These are phyloP conservation scores for Dicyrtomina minuta DNA, from an alignment of 2,888 invertebrate species.

Conservation along the genomic window DNA sequence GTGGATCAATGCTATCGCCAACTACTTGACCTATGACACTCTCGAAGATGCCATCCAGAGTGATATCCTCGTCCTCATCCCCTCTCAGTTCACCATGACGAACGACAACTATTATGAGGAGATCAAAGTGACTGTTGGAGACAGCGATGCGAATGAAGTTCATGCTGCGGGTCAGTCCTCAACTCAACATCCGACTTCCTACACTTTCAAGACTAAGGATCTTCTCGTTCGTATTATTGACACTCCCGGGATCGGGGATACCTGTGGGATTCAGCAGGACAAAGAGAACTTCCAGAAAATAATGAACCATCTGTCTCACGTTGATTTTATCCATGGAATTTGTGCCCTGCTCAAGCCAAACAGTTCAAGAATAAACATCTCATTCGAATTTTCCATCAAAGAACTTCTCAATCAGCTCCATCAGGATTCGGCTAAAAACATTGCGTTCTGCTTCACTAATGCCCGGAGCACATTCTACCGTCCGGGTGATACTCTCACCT, in stretches of 20 bases:
- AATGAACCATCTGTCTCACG: slow-evolving; percentile 18
- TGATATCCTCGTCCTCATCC: slow-evolving; percentile 36
- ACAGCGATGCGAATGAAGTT: slow-evolving; percentile 31
- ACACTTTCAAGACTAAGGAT: slow-evolving; percentile 29
- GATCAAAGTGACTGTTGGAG: slow-evolving; percentile 17
- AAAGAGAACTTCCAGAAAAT: slow-evolving; percentile 40
- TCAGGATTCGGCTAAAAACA: too few relatives aligned
- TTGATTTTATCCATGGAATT: slow-evolving; percentile 36
- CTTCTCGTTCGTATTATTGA: slow-evolving; percentile 35
- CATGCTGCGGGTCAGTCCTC: slow-evolving; percentile 26
- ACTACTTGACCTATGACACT: slow-evolving; percentile 34
- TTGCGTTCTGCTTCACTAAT: slow-evolving; percentile 42
- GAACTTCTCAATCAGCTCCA: slow-evolving; percentile 38
- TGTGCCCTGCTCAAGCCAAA: slow-evolving; percentile 44
- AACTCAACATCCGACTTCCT: slow-evolving; percentile 25
- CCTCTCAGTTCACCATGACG: slow-evolving; percentile 31
- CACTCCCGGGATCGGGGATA: too few relatives aligned
- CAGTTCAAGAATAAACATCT: slow-evolving; percentile 26
- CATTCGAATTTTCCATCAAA: slow-evolving; percentile 39
- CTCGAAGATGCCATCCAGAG: too few relatives aligned
- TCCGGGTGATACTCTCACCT: slow-evolving; percentile 26
- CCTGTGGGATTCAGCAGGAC: slow-evolving; percentile 30
- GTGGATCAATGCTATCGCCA: slow-evolving; percentile 45
- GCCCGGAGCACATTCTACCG: slow-evolving; percentile 38
- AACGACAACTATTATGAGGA: slow-evolving; percentile 29